Base-by-base conservation (phyloP, 35 echinoderm and acorn worm species). In the Strongylocentrotus purpuratus region DNA sequence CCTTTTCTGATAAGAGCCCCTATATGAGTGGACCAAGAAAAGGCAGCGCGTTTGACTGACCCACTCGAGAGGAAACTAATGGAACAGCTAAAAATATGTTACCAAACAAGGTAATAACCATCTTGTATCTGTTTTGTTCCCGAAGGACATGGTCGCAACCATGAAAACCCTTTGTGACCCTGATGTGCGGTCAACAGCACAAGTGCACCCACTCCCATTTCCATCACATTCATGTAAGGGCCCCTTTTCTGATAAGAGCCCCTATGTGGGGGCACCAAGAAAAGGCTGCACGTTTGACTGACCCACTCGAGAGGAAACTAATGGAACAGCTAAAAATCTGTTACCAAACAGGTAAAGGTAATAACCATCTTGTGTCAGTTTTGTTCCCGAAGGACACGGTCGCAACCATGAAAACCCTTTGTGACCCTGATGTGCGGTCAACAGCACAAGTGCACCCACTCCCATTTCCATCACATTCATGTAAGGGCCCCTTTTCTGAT, bases 101-200 rank as follows among this genome's bases (percentile, higher is more conserved):
- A 94, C 86, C 96, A 97, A 59, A 71, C 95, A 96, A 86, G 97
- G 95, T 14, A 97, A 97, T 35, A 94, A 95, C 85, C 95, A 90
- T 60, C 47, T 97, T 17, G 95, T 97, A 18, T 94, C 97, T 47
- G 87, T 96, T 5, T 47, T 97, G 12, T 78, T 97, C 32, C 97
- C 95, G 61, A 18, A 22, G 28, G 96, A 97, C 86, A 91, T 46
- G 33, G 28, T 94, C 4, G 50, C 61, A 33, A 65, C 97, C 9
- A 97, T 97, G 95, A 86, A 85, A 4, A 46, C 85, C 28, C 61
- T 94, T 11, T 31, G 41, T 33, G 31, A 71, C 55, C 13, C 14
- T 31, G 93, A 47, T 60, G 32, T 59, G 33, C 20, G 96, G 12
- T n/a, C 45, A 14, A 55, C 91, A 41, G 96, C 96, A 31, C 28